Percentiles rank a stretch among this genome's conserved stretches.
These are phyloP conservation scores for Apteryx mantelli DNA, from an alignment of 2,113 vertebrate genomes.

Conservation along the genomic window DNA sequence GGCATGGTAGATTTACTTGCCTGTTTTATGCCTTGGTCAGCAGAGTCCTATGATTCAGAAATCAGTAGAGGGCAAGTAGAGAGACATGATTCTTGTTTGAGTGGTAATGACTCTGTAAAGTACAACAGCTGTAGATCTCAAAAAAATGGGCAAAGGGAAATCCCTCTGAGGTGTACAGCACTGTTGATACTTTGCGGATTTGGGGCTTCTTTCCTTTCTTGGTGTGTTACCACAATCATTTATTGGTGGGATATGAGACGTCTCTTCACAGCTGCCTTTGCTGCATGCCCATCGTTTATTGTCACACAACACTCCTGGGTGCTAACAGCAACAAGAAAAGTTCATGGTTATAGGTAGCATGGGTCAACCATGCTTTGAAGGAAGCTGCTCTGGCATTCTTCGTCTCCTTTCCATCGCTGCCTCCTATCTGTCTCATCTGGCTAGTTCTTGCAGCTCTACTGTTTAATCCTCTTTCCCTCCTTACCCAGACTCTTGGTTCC, in stretches of 20 bases:
- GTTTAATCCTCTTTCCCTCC: not conserved
- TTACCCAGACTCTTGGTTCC: not conserved
- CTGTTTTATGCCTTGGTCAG: not conserved
- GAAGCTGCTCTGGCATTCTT: not conserved
- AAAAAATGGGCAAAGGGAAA: not conserved
- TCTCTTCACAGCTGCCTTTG: not conserved
- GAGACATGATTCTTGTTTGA: not conserved
- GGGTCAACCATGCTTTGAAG: not conserved
- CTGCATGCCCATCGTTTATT: rapidly evolving
- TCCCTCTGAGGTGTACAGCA: rapidly evolving
- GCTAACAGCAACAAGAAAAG: not conserved
- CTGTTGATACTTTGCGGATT: not conserved
- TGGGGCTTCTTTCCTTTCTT: not conserved
- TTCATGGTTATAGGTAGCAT: not conserved
- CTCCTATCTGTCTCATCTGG: not conserved
- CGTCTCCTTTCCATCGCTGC: not conserved
- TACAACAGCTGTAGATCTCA: not conserved
- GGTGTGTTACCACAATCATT: not conserved
- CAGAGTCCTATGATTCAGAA: not conserved
- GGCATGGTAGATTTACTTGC: not conserved
- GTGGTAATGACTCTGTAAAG: rapidly evolving
- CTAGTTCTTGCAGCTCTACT: not conserved
- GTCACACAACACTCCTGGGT: not conserved
- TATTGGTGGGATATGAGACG: no score
- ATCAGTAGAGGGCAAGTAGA: not conserved